Base-by-base conservation (phyloP, 2,797 vertebrate genomes). In the Phoebastria nigripes region DNA sequence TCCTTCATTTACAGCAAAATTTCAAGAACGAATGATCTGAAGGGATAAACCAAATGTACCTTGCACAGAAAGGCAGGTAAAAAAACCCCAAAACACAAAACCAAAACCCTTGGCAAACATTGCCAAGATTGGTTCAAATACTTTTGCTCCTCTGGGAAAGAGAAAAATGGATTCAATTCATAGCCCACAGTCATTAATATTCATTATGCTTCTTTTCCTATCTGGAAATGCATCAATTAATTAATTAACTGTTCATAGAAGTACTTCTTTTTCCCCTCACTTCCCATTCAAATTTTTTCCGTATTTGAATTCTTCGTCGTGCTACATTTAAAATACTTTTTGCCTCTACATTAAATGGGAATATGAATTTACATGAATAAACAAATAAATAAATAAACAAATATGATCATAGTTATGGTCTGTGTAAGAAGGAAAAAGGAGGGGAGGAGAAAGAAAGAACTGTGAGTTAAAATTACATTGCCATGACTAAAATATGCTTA, bases 221-320 rank as follows among this genome's bases (percentile, higher is more conserved):
- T 93, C 47, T 92, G 39, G 39, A 84, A 93, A 87, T n/a, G 15
- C 33, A 94, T 94, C 86, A 89, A 77, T 89, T 96, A 94, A 86
- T 94, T 91, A 88, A 94, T 87, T 89, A 94, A 80, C 8, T 80
- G 82, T 93, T 93, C 47, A 80, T 11, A 91, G 22, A 80, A 80
- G 29, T 6, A 2, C n/a, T 86, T 86, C 4, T 54, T 91, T 89
- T 61, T 0, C 51, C 12, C 41, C 9, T 91, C 22, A 63, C 24
- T 94, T 88, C 89, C 58, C 22, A 65, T 52, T 79, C 13, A 47
- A 73, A 41, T 84, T 82, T 13, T 84, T 89, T 84, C 42, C 7
- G 3, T 41, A 62, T 89, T 93, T 93, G 25, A 87, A 82, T 92
- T 63, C 9, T 70, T 87, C 33, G 11, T 84, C 51, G n/a, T 46